These are phyloP conservation scores for Cacoxenus indagator DNA, from an alignment of 2,888 invertebrate genomes.

Conservation along the genomic window DNA sequence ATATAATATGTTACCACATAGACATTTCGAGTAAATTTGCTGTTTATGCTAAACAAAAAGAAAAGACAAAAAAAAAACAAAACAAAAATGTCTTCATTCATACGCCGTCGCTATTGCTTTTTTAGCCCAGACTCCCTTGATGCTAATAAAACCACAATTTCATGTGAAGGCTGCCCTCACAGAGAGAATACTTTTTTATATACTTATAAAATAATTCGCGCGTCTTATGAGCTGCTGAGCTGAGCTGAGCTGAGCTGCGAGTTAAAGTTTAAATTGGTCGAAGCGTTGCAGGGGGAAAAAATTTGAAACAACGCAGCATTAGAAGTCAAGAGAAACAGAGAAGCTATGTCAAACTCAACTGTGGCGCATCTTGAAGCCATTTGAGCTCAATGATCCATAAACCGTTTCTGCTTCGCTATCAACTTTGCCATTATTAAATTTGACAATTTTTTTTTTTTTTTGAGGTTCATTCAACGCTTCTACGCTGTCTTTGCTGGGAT, in stretches of 20 bases:
- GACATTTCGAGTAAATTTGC: slow-evolving; percentile 10
- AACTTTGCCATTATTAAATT: slow-evolving; percentile 22
- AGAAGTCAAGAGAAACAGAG: neutral
- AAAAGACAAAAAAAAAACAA: too few species aligned
- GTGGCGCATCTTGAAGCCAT: neutral
- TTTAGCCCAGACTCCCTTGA: neutral
- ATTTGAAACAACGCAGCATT: neutral
- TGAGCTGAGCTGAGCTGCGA: too few species aligned
- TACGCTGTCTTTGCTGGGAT: neutral
- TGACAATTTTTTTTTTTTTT: slow-evolving; percentile 14
- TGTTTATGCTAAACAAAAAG: too few species aligned
- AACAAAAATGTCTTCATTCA: slow-evolving; percentile 3
- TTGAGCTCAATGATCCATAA: slow-evolving; percentile 21
- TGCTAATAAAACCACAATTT: neutral
- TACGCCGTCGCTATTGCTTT: neutral
- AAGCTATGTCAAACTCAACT: neutral
- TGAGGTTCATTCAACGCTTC: neutral
- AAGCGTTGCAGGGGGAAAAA: neutral
- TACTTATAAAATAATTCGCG: slow-evolving; percentile 19
- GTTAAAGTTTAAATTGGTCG: slow-evolving; percentile 16
- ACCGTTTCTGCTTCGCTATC: slow-evolving; percentile 17
- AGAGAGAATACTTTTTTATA: neutral
- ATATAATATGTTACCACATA: too few species aligned
- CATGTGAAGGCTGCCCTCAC: neutral
- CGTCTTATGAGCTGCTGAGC: slow-evolving; percentile 15